Base-by-base conservation (phyloP, 2,888 invertebrate genomes). In the Caenorhabditis japonica region DNA sequence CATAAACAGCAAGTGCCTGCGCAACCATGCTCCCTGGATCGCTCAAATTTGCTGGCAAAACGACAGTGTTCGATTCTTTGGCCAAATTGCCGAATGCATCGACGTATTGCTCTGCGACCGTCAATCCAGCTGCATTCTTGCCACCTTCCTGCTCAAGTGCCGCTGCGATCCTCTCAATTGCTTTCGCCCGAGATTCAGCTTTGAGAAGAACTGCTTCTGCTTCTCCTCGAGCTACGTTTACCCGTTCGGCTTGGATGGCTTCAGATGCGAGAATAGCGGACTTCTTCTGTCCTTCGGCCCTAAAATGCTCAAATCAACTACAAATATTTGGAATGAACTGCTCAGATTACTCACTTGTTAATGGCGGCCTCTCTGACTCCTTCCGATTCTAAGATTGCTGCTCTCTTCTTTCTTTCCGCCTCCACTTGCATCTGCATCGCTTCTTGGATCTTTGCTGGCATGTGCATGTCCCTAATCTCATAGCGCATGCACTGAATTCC, bases 381-480 rank as follows among this genome's bases (percentile, higher is more conserved):
- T 90, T 99, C 99, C 0, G 97, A 97, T 88, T 99, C 97, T 76
- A 99, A 90, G 86, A 99, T 94, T 15, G 95, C 93, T 0, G 99
- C 99, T 79, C 99, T 91, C 88, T 99, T 99, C 87, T 93, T 92
- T 59, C 99, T 90, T 88, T 99, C 99, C 0, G 99, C 99, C 89
- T 99, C 97, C 0, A 99, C 99, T 90, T 99, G 99, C 96, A 97
- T 97, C 89, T 99, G 99, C 99, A 99, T 99, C 0, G 99, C 99
- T 89, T 97, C 97, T 87, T 97, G 94, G 1, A 99, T 93, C 83
- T 96, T 92, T 0, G 91, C 89, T 0, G 99, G 99, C 76, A 96
- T 90, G 88, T 92, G 92, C 85, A 95, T 94, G 87, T 95, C 93
- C 90, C 94, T 91, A 85, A 95, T 95, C 91, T 95, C 95, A 88